Base-by-base conservation (phyloP, 2,888 invertebrate genomes). In the Lissocephala sabroskyi region DNA sequence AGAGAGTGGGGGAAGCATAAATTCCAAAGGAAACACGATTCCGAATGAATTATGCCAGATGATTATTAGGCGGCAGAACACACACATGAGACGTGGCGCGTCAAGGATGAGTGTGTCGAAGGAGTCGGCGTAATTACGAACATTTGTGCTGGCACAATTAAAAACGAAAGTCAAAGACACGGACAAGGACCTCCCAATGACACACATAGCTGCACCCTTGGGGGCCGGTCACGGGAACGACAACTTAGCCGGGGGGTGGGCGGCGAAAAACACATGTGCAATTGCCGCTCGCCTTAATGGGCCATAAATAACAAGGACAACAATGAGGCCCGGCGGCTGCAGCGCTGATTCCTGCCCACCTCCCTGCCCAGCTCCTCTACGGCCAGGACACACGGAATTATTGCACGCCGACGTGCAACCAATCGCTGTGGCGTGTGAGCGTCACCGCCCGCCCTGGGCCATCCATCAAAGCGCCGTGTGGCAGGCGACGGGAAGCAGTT, bases 271-370 rank as follows among this genome's bases (percentile, higher is more conserved):
- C 74, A 76, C 75, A 78, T 76, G 70, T 76, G 79, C 76, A 73
- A 70, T 63, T 62, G 62, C 74, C 74, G 67, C 61, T 77, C 62
- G 65, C 62, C 70, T 67, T 79, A 80, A 79, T 79, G 79, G 80
- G 65, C 73, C 64, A 79, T 79, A 80, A 80, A 79, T 80, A 73
- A 80, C 61, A 41, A 59, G 59, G 59, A 73, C 68, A 80, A 79
- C 79, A 78, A 78, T 70, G 75, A 66, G 67, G n/a, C n/a, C n/a
- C n/a, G n/a, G 62, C 70, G 60, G 65, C 65, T 71, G 76, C 73
- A 65, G 43, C 62, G 57, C 56, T 54, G 47, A 23, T 44, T 36
- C 49, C 32, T 28, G 26, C 13, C 37, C 26, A 11, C 16, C 30
- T 44, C 30, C 23, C 45, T 45, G 17, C 45, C 30, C 37, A 42